Conservation (phyloP, 2,113 vertebrate species). For the Aldabrachelys gigantea region DNA sequence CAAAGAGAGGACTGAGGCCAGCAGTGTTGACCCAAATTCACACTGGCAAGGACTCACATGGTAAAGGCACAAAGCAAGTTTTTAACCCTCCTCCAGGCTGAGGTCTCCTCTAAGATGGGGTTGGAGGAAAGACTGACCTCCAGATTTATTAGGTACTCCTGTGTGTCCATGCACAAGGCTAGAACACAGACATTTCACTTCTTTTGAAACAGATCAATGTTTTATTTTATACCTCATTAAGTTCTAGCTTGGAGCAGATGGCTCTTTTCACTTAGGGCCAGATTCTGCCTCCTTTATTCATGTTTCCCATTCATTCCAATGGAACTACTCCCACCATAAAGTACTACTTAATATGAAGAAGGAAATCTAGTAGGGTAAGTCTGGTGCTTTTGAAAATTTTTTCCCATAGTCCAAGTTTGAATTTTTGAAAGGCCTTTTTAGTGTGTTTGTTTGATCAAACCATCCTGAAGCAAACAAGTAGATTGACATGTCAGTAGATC, state of each 20-base stretch:
- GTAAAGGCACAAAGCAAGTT: conserved; percentile 30
- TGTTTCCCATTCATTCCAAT: conserved; percentile 38
- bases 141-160: not conserved
- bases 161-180: not conserved
- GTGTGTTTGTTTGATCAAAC: conserved; percentile 12
- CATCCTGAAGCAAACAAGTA: not conserved
- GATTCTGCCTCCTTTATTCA: conserved; percentile 16
- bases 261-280: not conserved
- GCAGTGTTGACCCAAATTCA: conserved; percentile 55
- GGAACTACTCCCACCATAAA: conserved; percentile 14
- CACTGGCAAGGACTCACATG: not conserved
- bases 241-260: not conserved
- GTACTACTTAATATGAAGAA: not conserved
- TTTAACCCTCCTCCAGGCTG: not conserved
- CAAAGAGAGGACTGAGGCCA: conserved; percentile 34
- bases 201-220: not conserved
- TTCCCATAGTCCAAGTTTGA: conserved; percentile 11
- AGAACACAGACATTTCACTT: not conserved
- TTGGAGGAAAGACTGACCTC: not conserved
- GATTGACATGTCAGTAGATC: not conserved
- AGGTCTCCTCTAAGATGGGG: not conserved
- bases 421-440: not conserved
- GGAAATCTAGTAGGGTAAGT: not conserved
- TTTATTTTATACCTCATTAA: not conserved
- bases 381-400: conserved; percentile 10